These are phyloP conservation scores for Neodiprion fabricii DNA, from an alignment of 1,140 invertebrate genomes.

Conservation along the genomic window DNA sequence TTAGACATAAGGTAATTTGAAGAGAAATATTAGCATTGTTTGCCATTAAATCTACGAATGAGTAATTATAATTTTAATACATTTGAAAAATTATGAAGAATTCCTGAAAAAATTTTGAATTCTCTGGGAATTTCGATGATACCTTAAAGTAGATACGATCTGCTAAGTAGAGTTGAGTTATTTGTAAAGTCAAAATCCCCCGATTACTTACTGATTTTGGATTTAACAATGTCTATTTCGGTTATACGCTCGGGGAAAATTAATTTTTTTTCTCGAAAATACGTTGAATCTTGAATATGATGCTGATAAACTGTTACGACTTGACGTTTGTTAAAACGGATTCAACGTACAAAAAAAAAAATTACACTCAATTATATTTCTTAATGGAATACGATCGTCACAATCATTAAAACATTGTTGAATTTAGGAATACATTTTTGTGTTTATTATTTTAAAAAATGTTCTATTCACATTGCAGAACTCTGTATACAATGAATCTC, in stretches of 20 bases:
- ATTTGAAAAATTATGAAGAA: too few species aligned
- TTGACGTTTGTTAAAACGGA: not conserved
- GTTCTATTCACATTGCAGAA: conserved; percentile 43
- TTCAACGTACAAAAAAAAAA: not conserved
- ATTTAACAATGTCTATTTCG: conserved; percentile 33
- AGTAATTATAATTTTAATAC: too few species aligned
- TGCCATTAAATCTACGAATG: too few species aligned
- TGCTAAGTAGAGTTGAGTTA: not conserved
- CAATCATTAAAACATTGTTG: too few species aligned
- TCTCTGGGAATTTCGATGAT: not conserved
- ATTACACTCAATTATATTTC: too few species aligned
- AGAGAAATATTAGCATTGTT: too few species aligned
- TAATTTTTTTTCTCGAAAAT: conserved; percentile 17
- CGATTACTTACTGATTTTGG: conserved; percentile 52
- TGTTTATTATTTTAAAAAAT: too few species aligned
- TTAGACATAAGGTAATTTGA: too few species aligned
- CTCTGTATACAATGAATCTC: conserved; percentile 82
- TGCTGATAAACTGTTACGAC: not conserved
- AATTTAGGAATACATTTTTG: too few species aligned
- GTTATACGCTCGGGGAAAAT: conserved; percentile 60
- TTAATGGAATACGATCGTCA: too few species aligned
- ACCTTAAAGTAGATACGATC: conserved; percentile 5
- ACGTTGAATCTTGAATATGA: conserved; percentile 31
- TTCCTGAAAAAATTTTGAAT: not conserved
- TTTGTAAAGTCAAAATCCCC: conserved; percentile 27